A percentile compares a stretch with the other conserved stretches of the same genome.
These are phyloP conservation scores for Nymphalis io DNA, from an alignment of 1,140 invertebrate genomes.

Conservation along the genomic window DNA sequence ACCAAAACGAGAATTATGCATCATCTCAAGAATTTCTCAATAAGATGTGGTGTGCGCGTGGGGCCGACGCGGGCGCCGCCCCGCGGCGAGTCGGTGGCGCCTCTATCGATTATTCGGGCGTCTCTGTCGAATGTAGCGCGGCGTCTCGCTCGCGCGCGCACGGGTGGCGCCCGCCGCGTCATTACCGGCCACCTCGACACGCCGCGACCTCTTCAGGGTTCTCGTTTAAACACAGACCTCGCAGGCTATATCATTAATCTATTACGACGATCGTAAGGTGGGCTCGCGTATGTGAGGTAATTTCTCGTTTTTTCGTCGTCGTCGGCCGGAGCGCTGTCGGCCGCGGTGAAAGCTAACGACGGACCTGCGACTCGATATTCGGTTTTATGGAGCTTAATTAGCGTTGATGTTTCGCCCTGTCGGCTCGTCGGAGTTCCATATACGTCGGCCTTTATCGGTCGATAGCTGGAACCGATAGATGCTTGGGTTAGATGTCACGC, in stretches of 20 bases:
- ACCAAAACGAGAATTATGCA: constrained; percentile 76
- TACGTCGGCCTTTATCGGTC: constrained; percentile 59
- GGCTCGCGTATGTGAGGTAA: constrained; percentile 60
- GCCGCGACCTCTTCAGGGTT: constrained; percentile 47
- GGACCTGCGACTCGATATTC: constrained; percentile 59
- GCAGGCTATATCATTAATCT: constrained; percentile 77
- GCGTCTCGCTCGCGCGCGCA: constrained; percentile 55
- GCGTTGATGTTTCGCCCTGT: constrained; percentile 65
- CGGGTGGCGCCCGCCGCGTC: constrained; percentile 68
- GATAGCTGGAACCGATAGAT: constrained; percentile 56
- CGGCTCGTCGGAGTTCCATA: constrained; percentile 50
- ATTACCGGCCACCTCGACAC: constrained; percentile 48
- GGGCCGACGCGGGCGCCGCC: constrained; percentile 73
- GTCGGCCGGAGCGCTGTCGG: constrained; percentile 39
- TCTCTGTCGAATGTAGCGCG: constrained; percentile 48
- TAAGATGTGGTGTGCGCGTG: constrained; percentile 70
- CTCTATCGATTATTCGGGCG: constrained; percentile 62
- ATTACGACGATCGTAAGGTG: constrained; percentile 62
- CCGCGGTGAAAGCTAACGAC: constrained; percentile 67
- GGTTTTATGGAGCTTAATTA: constrained; percentile 77
- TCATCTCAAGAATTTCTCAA: constrained; percentile 79
- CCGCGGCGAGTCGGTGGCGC: constrained; percentile 70
- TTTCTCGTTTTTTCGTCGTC: constrained; percentile 55
- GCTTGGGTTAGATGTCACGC: constrained; percentile 52
- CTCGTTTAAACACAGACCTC: constrained; percentile 66